Evolutionary conservation across 2,888 invertebrate genomes (phyloP).

Genomic region (Epiperipatus broadwayi): DNA sequence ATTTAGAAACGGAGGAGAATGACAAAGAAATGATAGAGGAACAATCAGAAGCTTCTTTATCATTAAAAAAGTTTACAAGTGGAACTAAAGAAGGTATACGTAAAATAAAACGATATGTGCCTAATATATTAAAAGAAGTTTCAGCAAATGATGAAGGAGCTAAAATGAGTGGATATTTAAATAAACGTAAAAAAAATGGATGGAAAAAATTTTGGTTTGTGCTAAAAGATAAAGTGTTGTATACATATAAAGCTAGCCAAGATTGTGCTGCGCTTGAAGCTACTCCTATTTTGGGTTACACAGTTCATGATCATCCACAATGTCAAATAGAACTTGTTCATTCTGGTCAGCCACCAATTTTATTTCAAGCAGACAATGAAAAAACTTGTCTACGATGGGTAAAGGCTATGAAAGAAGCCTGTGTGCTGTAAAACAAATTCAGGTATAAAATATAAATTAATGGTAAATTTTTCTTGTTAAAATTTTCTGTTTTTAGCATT

Average conservation of each 20-base stretch:
- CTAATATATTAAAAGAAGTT: conserved; percentile 28
- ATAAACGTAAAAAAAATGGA: conserved; percentile 26
- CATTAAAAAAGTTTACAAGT: conserved; percentile 14
- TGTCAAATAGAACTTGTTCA: conserved; percentile 27
- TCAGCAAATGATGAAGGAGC: conserved; percentile 35
- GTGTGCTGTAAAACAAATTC: too few relatives aligned
- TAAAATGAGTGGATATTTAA: conserved; percentile 37
- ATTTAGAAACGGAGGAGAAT: conserved; percentile 15
- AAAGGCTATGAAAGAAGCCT: conserved; percentile 17
- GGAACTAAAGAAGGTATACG: conserved; percentile 12
- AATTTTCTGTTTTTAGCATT: too few relatives aligned
- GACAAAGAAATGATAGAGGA: background rate
- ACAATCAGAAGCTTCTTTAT: background rate
- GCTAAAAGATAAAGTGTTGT: conserved; percentile 36
- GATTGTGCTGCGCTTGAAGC: conserved; percentile 35
- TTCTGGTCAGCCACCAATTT: conserved; percentile 30
- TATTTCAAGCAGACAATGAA: conserved; percentile 31
- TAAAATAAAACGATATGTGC: conserved; percentile 17
- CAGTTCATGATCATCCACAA: conserved; percentile 24
- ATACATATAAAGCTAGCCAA: conserved; percentile 34
- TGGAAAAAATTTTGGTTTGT: conserved; percentile 40
- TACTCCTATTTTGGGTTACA: conserved; percentile 36
- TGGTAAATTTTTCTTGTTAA: too few relatives aligned
- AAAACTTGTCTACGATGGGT: conserved; percentile 18
- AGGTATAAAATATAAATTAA: too few relatives aligned